Conservation (phyloP, 2,113 vertebrate species). For the Onychostruthus taczanowskii region DNA sequence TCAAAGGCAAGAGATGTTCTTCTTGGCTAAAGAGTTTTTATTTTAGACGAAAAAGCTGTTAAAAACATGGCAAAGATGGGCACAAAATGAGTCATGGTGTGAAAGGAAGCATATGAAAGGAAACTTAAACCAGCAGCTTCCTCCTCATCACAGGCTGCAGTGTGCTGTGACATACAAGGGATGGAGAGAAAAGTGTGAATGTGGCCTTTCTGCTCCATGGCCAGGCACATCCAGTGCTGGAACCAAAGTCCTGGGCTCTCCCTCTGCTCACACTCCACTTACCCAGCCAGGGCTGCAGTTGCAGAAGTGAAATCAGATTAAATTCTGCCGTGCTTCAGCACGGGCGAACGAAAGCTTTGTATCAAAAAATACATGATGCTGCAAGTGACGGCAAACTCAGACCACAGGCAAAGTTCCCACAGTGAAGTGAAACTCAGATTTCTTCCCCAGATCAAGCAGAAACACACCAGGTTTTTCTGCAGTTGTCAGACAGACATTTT, state of each 20-base stretch:
- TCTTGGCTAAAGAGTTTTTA: not conserved
- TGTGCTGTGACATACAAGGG: not conserved
- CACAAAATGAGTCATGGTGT: not conserved
- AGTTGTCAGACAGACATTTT: not conserved
- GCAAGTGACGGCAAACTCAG: not conserved
- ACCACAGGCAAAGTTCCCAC: not conserved
- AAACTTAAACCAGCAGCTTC: not conserved
- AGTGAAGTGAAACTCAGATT: slow-evolving; percentile 23
- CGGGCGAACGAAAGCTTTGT: not conserved
- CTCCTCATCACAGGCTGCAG: not conserved
- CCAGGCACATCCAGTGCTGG: not conserved
- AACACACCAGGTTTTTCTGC: not conserved
- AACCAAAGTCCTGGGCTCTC: not conserved
- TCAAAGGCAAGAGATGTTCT: not conserved
- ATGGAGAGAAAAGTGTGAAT: not conserved
- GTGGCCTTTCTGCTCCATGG: not conserved
- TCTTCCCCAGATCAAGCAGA: not conserved
- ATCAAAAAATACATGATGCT: not conserved
- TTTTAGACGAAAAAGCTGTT: not conserved
- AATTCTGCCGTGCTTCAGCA: not conserved
- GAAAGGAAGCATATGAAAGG: not conserved
- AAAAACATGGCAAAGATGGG: not conserved
- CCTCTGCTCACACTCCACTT: not conserved
- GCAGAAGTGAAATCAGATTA: not conserved
- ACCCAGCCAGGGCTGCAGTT: not conserved